These are phyloP conservation scores for Drosophila ananassae DNA, from an alignment of 1,140 invertebrate species.

Conservation along the genomic window DNA sequence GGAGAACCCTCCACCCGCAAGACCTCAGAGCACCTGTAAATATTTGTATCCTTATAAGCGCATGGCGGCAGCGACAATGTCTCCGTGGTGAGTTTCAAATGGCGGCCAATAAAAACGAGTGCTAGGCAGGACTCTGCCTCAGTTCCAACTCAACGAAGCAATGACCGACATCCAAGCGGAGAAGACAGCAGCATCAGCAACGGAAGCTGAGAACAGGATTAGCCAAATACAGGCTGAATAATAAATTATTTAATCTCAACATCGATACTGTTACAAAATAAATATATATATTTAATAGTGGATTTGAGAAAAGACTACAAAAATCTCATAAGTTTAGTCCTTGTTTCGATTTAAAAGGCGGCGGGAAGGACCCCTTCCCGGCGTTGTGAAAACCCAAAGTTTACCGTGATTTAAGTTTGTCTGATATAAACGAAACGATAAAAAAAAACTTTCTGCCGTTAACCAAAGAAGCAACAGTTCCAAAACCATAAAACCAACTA, in stretches of 20 bases:
- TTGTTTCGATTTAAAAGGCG: not conserved
- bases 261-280: constrained; percentile 25
- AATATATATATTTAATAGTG: constrained; percentile 18
- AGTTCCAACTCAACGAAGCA: constrained; percentile 74
- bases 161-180: constrained; percentile 60
- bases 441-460: constrained; percentile 21
- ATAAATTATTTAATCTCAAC: constrained; percentile 41
- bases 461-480: constrained; percentile 42
- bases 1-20: constrained; percentile 3
- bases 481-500: constrained; percentile 28
- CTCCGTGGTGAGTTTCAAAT: constrained; percentile 63
- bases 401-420: constrained; percentile 7
- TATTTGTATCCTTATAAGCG: constrained; percentile 68
- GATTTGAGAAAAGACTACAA: not conserved
- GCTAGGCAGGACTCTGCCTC: constrained; percentile 42
- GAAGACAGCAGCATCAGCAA: constrained; percentile 19
- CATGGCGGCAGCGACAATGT: constrained; percentile 47
- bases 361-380: not conserved
- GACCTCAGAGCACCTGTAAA: constrained; percentile 60
- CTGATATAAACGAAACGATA: constrained; percentile 18
- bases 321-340: not conserved
- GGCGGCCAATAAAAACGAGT: constrained; percentile 71
- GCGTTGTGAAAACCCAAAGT: constrained; percentile 10
- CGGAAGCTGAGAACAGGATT: constrained; percentile 23
- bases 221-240: constrained; percentile 22